phyloP scores from a whole-genome alignment of 2,113 vertebrate species.

The Pseudorhombus dupliciocellatus region DNA sequence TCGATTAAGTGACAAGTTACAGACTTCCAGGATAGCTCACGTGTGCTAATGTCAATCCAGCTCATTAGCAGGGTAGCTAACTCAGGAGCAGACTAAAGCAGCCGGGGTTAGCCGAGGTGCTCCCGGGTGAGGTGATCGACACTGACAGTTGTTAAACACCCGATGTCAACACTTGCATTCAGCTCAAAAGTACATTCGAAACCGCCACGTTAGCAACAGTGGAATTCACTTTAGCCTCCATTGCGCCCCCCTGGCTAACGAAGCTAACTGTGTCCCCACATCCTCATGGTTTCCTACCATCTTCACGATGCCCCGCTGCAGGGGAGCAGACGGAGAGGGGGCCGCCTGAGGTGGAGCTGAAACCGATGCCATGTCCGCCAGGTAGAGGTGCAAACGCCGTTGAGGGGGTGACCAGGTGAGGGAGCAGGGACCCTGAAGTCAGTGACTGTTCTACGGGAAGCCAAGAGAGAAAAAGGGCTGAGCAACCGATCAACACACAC shows the following conservation, averaged over 20 bases:
- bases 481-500: slow-evolving; percentile 75
- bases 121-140: background rate
- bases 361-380: slow-evolving; percentile 83
- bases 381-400: slow-evolving; percentile 51
- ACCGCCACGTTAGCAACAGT: background rate
- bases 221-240: slow-evolving; percentile 16
- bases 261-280: slow-evolving; percentile 41
- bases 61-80: slow-evolving; percentile 47
- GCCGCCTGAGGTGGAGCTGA: slow-evolving; percentile 79
- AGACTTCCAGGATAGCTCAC: slow-evolving; percentile 22
- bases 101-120: slow-evolving; percentile 45
- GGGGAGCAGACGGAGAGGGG: slow-evolving; percentile 73
- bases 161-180: slow-evolving; percentile 1
- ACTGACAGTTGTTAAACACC: slow-evolving; percentile 21
- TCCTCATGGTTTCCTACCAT: slow-evolving; percentile 83
- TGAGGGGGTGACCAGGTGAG: slow-evolving; percentile 58
- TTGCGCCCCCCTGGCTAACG: slow-evolving; percentile 18
- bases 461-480: slow-evolving; percentile 78
- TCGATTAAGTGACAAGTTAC: background rate
- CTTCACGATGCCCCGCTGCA: slow-evolving; percentile 95
- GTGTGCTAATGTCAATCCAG: slow-evolving; percentile 40
- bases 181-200: background rate
- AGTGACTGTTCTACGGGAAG: slow-evolving; percentile 73
- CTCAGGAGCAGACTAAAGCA: slow-evolving; percentile 23
- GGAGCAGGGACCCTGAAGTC: slow-evolving; percentile 64